Evolutionary conservation across 1,140 invertebrate species (phyloP), one percentile per base, ranked within the genome.

Genomic region (Zaprionus inermis): DNA sequence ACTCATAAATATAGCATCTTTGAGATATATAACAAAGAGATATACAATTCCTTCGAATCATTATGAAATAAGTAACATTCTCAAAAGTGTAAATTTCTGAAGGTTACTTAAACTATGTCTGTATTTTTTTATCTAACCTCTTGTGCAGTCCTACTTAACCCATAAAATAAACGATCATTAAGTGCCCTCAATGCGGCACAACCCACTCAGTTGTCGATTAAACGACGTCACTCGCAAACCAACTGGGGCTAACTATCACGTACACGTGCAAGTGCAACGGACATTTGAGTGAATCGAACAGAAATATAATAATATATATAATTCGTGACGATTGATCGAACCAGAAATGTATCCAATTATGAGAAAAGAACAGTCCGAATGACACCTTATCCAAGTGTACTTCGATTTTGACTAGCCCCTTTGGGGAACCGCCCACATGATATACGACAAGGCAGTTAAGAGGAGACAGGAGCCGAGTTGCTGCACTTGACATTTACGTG

Each of bases 401-500:
- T 52, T 54, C 44, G 38, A 57, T 70, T 55, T 55, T 57, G 32
- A 59, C 11, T 61, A 5, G 24, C 52, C 51, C 51, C 57, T 56
- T 32, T 60, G 44, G 54, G 54, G 60, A 49, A 41, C 36, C 71
- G 44, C 52, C 56, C 51, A 54, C 12, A 55, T 12, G 36, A 10
- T 38, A 10, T 28, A 38, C 14, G n/a, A 14, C 5, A 32, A 32
- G 34, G 49, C 5, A 32, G 5, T 4, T 1, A 5, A 2, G 34
- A 52, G 22, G 34, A 73, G n/a, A n/a, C n/a, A 41, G n/a, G 38
- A 9, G 7, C n/a, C 38, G 38, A 44, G 38, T 44, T 44, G 38
- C 36, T 84, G 81, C 76, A 88, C 58, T 86, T 82, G 79, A 82
- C 82, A 86, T 88, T 86, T 82, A 88, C 79, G 54, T 77, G 83